These are phyloP conservation scores for Drosophila mimetica DNA, from an alignment of 2,888 invertebrate genomes.

Conservation along the genomic window DNA sequence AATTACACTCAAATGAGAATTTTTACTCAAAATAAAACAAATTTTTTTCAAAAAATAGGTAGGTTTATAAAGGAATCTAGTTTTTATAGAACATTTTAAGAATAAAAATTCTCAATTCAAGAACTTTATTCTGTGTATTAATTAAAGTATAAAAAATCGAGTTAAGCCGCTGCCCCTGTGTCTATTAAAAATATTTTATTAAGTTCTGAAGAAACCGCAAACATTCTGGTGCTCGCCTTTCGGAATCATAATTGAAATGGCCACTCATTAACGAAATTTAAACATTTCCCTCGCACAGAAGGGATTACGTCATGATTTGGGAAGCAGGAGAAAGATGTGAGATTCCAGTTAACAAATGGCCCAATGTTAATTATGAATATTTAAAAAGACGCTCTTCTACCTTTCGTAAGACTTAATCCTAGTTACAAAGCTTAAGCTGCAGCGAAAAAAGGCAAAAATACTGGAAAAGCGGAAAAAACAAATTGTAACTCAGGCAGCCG, in stretches of 20 bases:
- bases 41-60: no score
- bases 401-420: constrained; percentile 1
- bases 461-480: constrained; percentile 38
- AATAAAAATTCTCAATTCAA: no score
- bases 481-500: constrained; percentile 35
- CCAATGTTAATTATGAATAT: neutral
- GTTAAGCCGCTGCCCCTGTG: no score
- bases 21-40: no score
- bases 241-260: neutral
- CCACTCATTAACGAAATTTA: neutral
- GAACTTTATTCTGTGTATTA: no score
- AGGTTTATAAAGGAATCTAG: no score
- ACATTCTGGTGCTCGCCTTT: neutral
- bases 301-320: neutral
- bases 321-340: neutral
- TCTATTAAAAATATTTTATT: neutral
- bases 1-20: no score
- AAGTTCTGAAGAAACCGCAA: neutral
- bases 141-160: no score
- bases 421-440: constrained; percentile 7
- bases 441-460: no score
- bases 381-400: no score
- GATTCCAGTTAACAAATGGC: neutral
- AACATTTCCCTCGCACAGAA: neutral
- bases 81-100: no score